Evolutionary conservation across 1,140 invertebrate species (phyloP), one percentile per base, ranked within the genome.

Genomic region (Ditylenchus dipsaci): DNA sequence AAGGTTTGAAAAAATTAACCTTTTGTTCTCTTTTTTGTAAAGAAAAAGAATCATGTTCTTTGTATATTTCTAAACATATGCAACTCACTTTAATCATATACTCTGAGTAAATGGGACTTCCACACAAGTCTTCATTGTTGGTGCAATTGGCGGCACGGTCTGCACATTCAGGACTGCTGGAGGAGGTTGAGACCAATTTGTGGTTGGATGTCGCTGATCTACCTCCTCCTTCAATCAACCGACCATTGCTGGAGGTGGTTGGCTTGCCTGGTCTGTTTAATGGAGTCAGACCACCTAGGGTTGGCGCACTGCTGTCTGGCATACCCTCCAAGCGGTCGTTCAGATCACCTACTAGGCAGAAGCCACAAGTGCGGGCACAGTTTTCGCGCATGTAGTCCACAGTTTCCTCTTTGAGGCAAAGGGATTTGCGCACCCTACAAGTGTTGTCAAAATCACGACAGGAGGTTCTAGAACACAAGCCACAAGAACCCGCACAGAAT

Each of bases 401-500:
- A 19, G 78, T 30, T n/a, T 75, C 63, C 29, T 43, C 42, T 29
- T 68, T 64, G 15, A 78, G 27, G 59, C 74, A 76, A n/a, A 74
- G 42, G 29, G 66, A 19, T 49, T 76, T 76, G 21, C 42, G 43
- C 0, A 69, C 72, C 38, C 76, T 65, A 53, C 74, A 76, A 21
- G 68, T 53, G 47, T 69, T 69, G 47, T 75, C 73, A 45, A 61
- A 76, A 33, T 76, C 74, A 30, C 76, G 56, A 42, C 74, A 76
- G 17, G 49, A 23, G 17, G 74, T 74, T 29, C 49, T 42, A n/a
- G 65, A 56, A 23, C 74, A 76, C 43, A 76, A 71, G 17, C 74
- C 74, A 30, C 74, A 76, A 11, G 65, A 71, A 21, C 74, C 74
- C 17, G 74, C 74, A 67, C 74, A 76, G 59, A 79, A 76, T 7